A percentile compares a stretch with the other conserved stretches of the same genome.
Evolutionary conservation across 2,888 invertebrate species (phyloP).

Genomic region (Leucoptera coffeella): DNA sequence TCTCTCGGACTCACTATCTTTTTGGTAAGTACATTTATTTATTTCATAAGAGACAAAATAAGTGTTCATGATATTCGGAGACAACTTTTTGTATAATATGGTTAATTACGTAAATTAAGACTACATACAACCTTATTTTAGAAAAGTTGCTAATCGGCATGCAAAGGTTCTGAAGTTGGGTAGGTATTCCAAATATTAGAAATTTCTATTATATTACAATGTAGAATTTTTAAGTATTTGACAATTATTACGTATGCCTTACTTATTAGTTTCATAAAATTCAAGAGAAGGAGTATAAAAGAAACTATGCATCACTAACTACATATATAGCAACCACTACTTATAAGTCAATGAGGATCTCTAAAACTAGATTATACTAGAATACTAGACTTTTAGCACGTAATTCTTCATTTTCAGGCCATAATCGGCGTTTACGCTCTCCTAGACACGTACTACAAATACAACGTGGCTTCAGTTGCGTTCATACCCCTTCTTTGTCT

Average conservation of each 20-base stretch:
- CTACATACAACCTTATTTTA: no score
- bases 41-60: no score
- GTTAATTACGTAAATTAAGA: no score
- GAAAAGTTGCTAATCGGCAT: constrained; percentile 68
- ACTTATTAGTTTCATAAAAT: constrained; percentile 29
- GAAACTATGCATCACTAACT: no score
- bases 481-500: constrained; percentile 35
- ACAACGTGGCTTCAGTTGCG: constrained; percentile 23
- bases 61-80: constrained; percentile 66
- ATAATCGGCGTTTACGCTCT: constrained; percentile 36
- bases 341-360: no score
- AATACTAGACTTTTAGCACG: no score
- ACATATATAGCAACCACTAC: no score
- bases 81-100: no score
- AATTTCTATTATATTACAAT: constrained; percentile 57
- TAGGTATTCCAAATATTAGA: constrained; percentile 65
- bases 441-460: constrained; percentile 29
- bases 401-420: constrained; percentile 19
- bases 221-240: no score
- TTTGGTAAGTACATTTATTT: no score
- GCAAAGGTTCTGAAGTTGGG: constrained; percentile 68
- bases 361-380: no score
- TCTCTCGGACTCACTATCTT: constrained; percentile 61
- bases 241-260: constrained; percentile 33
- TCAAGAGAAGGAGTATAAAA: no score